These are phyloP conservation scores for Ophion ellenae DNA, from an alignment of 2,888 invertebrate species.

Conservation along the genomic window DNA sequence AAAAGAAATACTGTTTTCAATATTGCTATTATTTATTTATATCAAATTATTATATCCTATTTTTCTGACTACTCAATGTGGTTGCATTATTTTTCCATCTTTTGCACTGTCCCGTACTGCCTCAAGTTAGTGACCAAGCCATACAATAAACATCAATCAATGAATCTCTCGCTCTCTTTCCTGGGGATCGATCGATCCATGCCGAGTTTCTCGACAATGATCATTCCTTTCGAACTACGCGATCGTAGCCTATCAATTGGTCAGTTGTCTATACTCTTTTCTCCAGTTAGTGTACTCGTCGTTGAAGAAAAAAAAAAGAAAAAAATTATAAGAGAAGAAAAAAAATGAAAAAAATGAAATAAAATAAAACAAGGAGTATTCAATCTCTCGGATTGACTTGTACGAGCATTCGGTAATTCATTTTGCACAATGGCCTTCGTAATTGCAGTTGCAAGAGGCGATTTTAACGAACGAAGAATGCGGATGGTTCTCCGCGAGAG, in stretches of 20 bases:
- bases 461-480: constrained; percentile 65
- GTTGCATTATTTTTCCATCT: not conserved
- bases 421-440: constrained; percentile 48
- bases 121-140: not conserved
- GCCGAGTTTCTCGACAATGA: constrained; percentile 8
- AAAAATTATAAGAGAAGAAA: not conserved
- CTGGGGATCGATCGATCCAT: not conserved
- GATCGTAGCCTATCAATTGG: constrained; percentile 8
- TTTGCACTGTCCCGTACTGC: not conserved
- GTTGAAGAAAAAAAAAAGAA: not conserved
- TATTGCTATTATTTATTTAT: not conserved
- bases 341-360: not conserved
- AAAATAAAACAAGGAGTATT: not conserved
- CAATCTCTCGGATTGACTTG: constrained; percentile 26
- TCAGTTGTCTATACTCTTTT: not conserved
- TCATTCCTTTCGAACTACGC: constrained; percentile 1
- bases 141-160: not conserved
- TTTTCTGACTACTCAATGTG: not conserved
- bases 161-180: not conserved
- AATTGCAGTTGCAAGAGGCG: constrained; percentile 27
- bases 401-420: constrained; percentile 51
- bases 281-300: not conserved
- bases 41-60: not conserved
- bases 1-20: not conserved
- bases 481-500: constrained; percentile 61